Percentiles rank a stretch among this genome's conserved stretches.
Conservation (phyloP, 2,797 vertebrate genomes). For the Malurus splendens region DNA sequence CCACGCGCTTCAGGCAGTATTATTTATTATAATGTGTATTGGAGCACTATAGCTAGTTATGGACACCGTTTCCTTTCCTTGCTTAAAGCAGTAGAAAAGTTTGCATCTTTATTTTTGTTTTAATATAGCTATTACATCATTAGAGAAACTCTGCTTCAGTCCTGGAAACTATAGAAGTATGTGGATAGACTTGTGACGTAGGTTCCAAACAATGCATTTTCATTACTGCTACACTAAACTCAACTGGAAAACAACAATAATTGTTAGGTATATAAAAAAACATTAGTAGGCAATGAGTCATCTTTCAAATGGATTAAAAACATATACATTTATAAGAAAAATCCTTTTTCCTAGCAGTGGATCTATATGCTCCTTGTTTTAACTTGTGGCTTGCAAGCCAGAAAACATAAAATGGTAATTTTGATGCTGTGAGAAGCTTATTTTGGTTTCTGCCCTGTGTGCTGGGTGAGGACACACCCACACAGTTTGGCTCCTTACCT, state of each 20-base stretch:
- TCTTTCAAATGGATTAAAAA: neutral
- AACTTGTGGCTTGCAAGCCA: neutral
- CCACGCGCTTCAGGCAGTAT: neutral
- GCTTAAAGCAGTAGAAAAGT: neutral
- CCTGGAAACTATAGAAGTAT: neutral
- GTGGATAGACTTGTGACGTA: neutral
- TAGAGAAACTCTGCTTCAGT: neutral
- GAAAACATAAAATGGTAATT: slow-evolving; percentile 8
- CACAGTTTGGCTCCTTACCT: slow-evolving; percentile 6
- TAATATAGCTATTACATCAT: neutral
- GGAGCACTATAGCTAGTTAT: neutral
- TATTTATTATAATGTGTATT: neutral
- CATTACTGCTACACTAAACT: neutral
- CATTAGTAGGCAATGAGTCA: neutral
- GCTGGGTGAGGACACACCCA: slow-evolving; percentile 2
- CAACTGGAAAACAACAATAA: neutral
- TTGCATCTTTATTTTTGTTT: neutral
- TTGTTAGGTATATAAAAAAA: neutral
- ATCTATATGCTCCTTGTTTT: slow-evolving; percentile 3
- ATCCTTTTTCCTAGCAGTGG: neutral
- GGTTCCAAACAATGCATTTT: neutral
- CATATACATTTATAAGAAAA: neutral
- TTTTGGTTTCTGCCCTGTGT: slow-evolving; percentile 25
- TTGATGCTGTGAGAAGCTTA: slow-evolving; percentile 19
- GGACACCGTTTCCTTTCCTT: neutral